Base-by-base conservation (phyloP, 2,888 invertebrate species). In the Anticlea derivata region DNA sequence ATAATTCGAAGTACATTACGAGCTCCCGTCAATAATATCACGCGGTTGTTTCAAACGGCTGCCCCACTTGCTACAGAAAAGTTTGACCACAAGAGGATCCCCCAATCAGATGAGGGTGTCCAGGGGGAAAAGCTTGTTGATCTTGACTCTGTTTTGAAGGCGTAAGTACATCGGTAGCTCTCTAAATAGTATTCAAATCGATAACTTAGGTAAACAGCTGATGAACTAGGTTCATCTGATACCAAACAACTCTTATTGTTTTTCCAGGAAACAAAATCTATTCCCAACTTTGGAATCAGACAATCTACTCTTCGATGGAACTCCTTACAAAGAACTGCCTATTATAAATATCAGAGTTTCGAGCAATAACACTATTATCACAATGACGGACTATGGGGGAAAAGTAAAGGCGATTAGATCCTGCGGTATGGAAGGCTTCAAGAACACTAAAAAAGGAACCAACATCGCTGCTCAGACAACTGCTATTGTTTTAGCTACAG, bases 391-490 rank as follows among this genome's bases (percentile, higher is more conserved):
- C 80, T 72, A 87, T 51, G 92, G 92, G 76, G 97, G 97, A 81
- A 80, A 66, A 39, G 80, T 85, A 0, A 92, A 94, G 68, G 63
- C 95, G 6, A 91, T 94, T 11, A 86, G 94, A 27, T 95, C 96
- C 0, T 96, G 97, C 86, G 98, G 98, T 0, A 92, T 95, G 65
- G 98, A 98, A 79, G 99, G 99, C 3, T 99, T 98, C 73, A 98
- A 97, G 84, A 97, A 98, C 80, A 94, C 98, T 0, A 94, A 95
- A 65, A 99, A 99, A 83, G 98, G 98, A 55, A 99, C 99, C 2
- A 98, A 98, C 76, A 95, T 99, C 70, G 99, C 99, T 27, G 99
- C 98, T 1, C 98, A 99, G 85, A 96, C 98, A 7, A 96, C 98
- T 13, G 98, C 97, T 13, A 94, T 98, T 45, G 93, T 92, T 50